These are phyloP conservation scores for Drosophila anomelani DNA, from an alignment of 2,888 invertebrate species.

Conservation along the genomic window DNA sequence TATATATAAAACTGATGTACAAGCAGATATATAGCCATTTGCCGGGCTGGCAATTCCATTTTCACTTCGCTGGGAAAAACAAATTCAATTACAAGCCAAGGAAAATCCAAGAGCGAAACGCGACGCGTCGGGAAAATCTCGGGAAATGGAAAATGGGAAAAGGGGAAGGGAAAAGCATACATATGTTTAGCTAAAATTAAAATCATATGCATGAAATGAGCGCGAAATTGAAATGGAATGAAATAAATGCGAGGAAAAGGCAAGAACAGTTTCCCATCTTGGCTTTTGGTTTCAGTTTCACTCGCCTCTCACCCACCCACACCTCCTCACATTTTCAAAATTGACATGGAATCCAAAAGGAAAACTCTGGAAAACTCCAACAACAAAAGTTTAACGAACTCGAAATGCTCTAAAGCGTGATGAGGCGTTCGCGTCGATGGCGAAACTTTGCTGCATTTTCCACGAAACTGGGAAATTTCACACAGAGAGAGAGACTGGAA, in stretches of 20 bases:
- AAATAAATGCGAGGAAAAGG: constrained; percentile 59
- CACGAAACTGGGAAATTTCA: constrained; percentile 12
- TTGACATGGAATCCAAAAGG: background rate
- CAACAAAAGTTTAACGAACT: constrained; percentile 29
- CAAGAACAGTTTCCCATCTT: constrained; percentile 18
- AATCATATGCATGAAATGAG: constrained; percentile 79
- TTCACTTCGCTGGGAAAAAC: constrained; percentile 47
- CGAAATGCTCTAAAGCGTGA: constrained; percentile 23
- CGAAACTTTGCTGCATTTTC: constrained; percentile 17
- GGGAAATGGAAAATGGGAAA: no score
- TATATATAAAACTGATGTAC: constrained; percentile 17
- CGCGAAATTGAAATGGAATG: constrained; percentile 79
- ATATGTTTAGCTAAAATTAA: constrained; percentile 68
- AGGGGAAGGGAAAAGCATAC: constrained; percentile 6
- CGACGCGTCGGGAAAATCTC: constrained; percentile 6
- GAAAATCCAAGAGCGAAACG: constrained; percentile 52
- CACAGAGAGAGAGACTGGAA: background rate
- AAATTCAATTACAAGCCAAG: constrained; percentile 72
- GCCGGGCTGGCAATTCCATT: constrained; percentile 49
- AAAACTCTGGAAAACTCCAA: constrained; percentile 23
- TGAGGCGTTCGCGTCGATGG: background rate
- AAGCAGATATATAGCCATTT: constrained; percentile 40
- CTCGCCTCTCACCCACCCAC: background rate
- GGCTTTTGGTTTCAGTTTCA: constrained; percentile 7
- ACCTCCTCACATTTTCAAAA: background rate